Base-by-base conservation (phyloP, 1,140 invertebrate species). In the Ceratina calcarata region DNA sequence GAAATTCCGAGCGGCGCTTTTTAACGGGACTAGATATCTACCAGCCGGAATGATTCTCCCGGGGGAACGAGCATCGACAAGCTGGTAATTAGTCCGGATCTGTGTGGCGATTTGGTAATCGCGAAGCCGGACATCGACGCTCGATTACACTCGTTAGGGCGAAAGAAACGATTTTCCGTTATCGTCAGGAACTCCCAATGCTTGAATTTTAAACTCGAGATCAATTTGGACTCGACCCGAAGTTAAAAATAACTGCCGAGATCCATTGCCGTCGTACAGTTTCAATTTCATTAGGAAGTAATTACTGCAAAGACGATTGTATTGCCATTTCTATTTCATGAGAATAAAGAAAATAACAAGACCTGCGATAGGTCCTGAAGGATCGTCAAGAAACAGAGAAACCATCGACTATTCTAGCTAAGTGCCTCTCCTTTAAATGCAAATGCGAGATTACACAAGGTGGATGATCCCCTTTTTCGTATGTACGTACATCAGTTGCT, bases 371-470 rank as follows among this genome's bases (percentile, higher is more conserved):
- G 37, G 7, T 45, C 37, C 8, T 6, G 37, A 45, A 45, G 37
- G 8, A 45, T 8, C 10, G 37, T 45, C 37, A 45, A 7, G 37
- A 45, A 6, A 37, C 32, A 37, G 32, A 37, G 32, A 3, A 10
- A 3, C 37, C 37, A 45, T 45, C 37, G 37, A 45, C 37, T 10
- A 45, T 45, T 32, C 27, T n/a, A 32, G 27, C 82, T 87, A 89
- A 87, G 86, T 80, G 85, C 65, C 37, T 77, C 76, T 82, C 73
- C 81, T 89, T 81, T 89, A 89, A 87, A 89, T 89, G 88, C 83
- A 89, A 89, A 89, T 89, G 57, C 68, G 64, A 85, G 83, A 84
- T 88, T 81, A 76, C 74, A 60, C 67, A 24, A 13, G 66, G 37
- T 10, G 10, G 57, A 78, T 84, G 65, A 86, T 85, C 75, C 61